phyloP scores from a whole-genome alignment of 53 echinoderm and acorn worm genomes.

The Apostichopus leukothele region DNA sequence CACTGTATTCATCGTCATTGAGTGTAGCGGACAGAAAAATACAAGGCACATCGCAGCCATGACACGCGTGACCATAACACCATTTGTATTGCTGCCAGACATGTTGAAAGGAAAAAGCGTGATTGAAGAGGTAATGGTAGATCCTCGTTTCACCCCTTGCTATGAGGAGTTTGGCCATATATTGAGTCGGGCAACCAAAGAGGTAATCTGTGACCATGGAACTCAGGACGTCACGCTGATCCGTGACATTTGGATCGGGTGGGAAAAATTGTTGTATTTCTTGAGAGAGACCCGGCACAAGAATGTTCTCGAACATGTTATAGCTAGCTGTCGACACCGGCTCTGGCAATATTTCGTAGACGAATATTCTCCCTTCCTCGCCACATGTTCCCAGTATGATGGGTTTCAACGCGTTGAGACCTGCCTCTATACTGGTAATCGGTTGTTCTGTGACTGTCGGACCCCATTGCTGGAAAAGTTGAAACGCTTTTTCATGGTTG shows the following conservation, averaged over 20 bases:
- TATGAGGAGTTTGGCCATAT: constrained; percentile 11
- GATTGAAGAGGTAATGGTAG: constrained; percentile 35
- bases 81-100: constrained; percentile 5
- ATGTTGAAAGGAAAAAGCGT: constrained; percentile 8
- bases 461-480: constrained; percentile 50
- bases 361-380: constrained; percentile 44
- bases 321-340: neutral
- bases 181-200: constrained; percentile 23
- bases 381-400: constrained; percentile 9
- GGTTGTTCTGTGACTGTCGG: constrained; percentile 30
- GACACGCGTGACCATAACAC: constrained; percentile 39
- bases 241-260: neutral
- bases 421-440: neutral
- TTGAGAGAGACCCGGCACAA: neutral
- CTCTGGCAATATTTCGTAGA: constrained; percentile 31
- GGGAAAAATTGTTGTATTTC: constrained; percentile 11
- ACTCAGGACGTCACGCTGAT: constrained; percentile 39
- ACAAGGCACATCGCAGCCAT: constrained; percentile 40
- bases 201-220: constrained; percentile 34
- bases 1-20: constrained; percentile 5
- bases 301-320: neutral
- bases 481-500: constrained; percentile 1
- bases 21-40: neutral
- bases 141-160: constrained; percentile 3
- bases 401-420: constrained; percentile 6